Base-by-base conservation (phyloP, 2,797 vertebrate species). In the Enteromius paludinosus region DNA sequence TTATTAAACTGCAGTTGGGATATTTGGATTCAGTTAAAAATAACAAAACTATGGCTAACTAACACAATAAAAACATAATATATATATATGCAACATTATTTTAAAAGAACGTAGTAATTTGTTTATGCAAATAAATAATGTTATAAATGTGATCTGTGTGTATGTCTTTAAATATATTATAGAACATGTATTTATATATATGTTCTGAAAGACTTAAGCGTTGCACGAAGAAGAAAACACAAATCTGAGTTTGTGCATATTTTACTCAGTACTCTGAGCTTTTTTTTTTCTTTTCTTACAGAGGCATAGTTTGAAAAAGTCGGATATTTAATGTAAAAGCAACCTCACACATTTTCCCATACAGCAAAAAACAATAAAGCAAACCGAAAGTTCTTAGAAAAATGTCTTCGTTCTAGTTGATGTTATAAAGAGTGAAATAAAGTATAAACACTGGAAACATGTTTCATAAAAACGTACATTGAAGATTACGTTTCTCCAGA, bases 281-380 rank as follows among this genome's bases (percentile, higher is more conserved):
- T n/a, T 35, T 70, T 86, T 83, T 83, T 80, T 88, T 85, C 83
- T 87, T 87, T 92, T 91, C 92, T 93, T 94, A 94, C 93, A 95
- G 91, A 92, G 93, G 93, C 93, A 94, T 93, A 93, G 93, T 94
- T 87, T 94, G 91, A 92, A 95, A 95, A 95, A 93, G 71, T 82
- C 92, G 91, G 91, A 94, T 94, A 93, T 93, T 92, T 92, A 93
- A 94, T 91, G 90, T 89, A 91, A 92, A 93, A 93, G 88, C 88
- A 93, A 92, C 82, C 89, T 93, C 90, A 92, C 91, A 93, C 91
- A 90, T 89, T 74, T 83, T 83, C 69, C 75, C 81, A 83, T 78
- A 75, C 65, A 81, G 75, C 79, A 85, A 86, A 75, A 47, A 79
- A 65, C 59, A 92, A 92, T 89, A 93, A 91, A 93, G 91, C 88